Base-by-base conservation (phyloP, 2,113 vertebrate species). In the Seriola dumerili region DNA sequence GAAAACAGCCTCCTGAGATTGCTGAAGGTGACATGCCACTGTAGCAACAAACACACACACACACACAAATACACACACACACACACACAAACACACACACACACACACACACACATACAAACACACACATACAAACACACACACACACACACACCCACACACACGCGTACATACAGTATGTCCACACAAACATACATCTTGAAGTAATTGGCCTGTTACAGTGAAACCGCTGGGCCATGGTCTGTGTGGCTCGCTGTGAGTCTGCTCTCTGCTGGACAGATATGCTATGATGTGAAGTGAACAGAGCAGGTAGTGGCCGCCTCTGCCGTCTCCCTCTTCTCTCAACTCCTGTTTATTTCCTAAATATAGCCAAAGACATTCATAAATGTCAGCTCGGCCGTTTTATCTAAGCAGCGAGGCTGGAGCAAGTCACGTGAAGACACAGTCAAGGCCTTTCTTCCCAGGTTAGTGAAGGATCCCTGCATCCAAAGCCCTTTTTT, bases 251-350 rank as follows among this genome's bases (percentile, higher is more conserved):
- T 85, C 0, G 14, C 81, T 81, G 83, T 87, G 90, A 89, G 84
- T 88, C 81, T 94, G 90, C 86, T 90, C 85, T 85, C 88, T 89
- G 83, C 85, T 90, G 88, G 89, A 87, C 90, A 86, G 70, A 88
- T 82, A 66, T 78, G 80, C 83, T 71, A 72, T 57, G 66, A 84
- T 83, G 74, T 86, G 59, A 69, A 70, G 52, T 42, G 54, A 57
- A 25, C 67, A 29, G 70, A 74, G 76, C 76, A 76, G 81, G 66
- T 65, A 57, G 64, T 75, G 64, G 25, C 52, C 55, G 6, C 71
- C 40, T 87, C 58, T 59, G 52, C 72, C 52, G 62, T 52, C 68
- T 64, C 4, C 65, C 58, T 44, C 50, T 46, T 44, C 58, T 76
- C 66, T 80, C 25, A 74, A 50, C 65, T 61, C 42, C 63, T 55